These are phyloP conservation scores for Heliocidaris tuberculata DNA, from an alignment of 35 echinoderm and acorn worm genomes.

Conservation along the genomic window DNA sequence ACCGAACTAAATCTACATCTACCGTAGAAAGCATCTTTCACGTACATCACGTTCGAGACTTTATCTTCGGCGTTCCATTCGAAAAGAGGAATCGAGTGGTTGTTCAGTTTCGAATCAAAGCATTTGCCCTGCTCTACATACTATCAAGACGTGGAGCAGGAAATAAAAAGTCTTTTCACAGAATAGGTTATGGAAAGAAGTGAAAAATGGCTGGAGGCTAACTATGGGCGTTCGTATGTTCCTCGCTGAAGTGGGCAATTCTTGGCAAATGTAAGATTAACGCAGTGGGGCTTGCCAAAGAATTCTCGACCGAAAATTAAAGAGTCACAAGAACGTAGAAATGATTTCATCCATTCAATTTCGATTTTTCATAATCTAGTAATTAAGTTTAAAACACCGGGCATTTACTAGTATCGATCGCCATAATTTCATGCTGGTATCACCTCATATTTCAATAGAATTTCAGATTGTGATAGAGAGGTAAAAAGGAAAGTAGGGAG, in stretches of 20 bases:
- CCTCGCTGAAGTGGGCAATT: background rate
- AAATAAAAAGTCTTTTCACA: background rate
- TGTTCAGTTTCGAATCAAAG: conserved; percentile 5
- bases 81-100: background rate
- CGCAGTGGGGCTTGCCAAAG: background rate
- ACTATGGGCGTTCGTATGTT: background rate
- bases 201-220: background rate
- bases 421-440: too few species aligned
- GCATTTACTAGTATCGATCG: too few species aligned
- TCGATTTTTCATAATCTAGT: too few species aligned
- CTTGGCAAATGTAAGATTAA: background rate
- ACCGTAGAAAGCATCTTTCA: background rate
- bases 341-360: too few species aligned
- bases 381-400: too few species aligned
- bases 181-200: background rate
- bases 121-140: background rate
- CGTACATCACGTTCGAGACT: background rate
- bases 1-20: background rate
- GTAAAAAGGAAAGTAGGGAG: too few species aligned
- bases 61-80: background rate
- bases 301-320: too few species aligned
- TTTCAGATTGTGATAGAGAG: too few species aligned
- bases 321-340: too few species aligned
- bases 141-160: background rate
- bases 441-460: too few species aligned